Evolutionary conservation across 2,888 invertebrate species (phyloP).

Genomic region (Trissolcus brochymenae): DNA sequence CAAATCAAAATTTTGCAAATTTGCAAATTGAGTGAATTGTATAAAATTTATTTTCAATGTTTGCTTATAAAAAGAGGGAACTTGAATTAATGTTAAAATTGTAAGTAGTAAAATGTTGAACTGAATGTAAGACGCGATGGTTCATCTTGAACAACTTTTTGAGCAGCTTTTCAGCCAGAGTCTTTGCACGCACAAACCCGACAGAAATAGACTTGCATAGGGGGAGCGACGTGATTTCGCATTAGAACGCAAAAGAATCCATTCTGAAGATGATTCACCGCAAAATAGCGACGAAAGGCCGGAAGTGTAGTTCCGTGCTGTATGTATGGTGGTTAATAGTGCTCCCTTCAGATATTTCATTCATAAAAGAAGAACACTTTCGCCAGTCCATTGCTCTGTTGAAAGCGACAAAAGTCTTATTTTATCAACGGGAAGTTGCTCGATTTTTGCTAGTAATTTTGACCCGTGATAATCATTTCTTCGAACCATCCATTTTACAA

Average conservation of each 20-base stretch:
- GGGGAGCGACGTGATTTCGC: conserved; percentile 55
- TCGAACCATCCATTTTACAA: too few species aligned
- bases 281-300: conserved; percentile 53
- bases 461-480: background rate
- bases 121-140: conserved; percentile 13
- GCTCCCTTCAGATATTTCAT: conserved; percentile 38
- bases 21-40: too few species aligned
- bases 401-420: conserved; percentile 32
- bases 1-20: too few species aligned
- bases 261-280: conserved; percentile 58
- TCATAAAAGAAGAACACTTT: conserved; percentile 36
- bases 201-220: conserved; percentile 54
- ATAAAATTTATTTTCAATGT: too few species aligned
- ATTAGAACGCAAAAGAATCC: conserved; percentile 49
- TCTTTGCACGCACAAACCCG: conserved; percentile 48
- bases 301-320: conserved; percentile 56
- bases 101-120: conserved; percentile 4
- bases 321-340: conserved; percentile 42
- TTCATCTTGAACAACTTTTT: conserved; percentile 17
- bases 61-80: background rate
- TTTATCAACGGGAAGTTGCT: conserved; percentile 32
- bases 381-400: conserved; percentile 28
- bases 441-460: conserved; percentile 30
- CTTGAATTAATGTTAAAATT: background rate
- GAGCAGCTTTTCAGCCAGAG: conserved; percentile 22